A percentile compares a stretch with the other conserved stretches of the same genome.
These are phyloP conservation scores for Melanchra persicariae DNA, from an alignment of 2,888 invertebrate genomes.

Conservation along the genomic window DNA sequence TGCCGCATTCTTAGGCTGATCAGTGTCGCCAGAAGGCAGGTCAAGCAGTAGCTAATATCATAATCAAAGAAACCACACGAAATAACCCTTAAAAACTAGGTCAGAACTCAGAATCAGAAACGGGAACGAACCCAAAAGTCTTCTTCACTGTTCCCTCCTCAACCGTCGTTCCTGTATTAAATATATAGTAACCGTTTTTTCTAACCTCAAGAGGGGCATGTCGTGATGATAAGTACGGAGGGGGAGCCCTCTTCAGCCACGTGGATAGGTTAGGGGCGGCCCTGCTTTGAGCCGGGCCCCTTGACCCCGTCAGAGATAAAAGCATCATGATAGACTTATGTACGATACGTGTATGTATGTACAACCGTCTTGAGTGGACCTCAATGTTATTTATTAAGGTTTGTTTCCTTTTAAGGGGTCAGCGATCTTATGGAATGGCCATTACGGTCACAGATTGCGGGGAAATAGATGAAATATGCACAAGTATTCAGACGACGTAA, in stretches of 20 bases:
- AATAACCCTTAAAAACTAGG: background rate
- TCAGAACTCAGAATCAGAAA: background rate
- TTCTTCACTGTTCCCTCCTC: background rate
- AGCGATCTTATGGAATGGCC: conserved; percentile 17
- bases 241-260: conserved; percentile 56
- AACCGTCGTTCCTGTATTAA: conserved; percentile 12
- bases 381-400: conserved; percentile 41
- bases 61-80: background rate
- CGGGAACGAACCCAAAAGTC: background rate
- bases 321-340: conserved; percentile 53
- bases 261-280: conserved; percentile 56
- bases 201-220: conserved; percentile 34
- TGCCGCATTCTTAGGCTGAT: background rate
- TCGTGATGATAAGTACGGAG: conserved; percentile 51
- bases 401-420: conserved; percentile 33
- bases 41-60: background rate
- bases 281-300: conserved; percentile 59
- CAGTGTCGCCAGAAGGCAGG: too few relatives aligned
- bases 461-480: conserved; percentile 1
- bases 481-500: background rate
- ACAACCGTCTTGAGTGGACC: conserved; percentile 48
- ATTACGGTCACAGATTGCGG: conserved; percentile 21
- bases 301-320: conserved; percentile 63
- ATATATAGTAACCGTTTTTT: conserved; percentile 52
- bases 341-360: conserved; percentile 23